phyloP scores from a whole-genome alignment of 2,888 invertebrate species.

The Drosophila niveifrons region DNA sequence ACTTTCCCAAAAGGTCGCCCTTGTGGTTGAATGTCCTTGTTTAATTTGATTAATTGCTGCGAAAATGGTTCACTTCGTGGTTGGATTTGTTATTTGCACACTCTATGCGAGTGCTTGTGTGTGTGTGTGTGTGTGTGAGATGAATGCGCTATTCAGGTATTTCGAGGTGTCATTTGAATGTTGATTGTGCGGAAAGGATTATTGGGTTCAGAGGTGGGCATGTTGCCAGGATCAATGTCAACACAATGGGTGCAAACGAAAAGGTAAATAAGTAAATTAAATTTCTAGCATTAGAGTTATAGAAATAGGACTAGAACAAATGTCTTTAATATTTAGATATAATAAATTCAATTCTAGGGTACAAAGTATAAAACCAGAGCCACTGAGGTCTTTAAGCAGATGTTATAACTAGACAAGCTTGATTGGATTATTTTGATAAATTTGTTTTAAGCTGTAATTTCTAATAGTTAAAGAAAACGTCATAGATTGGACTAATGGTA shows the following conservation, averaged over 20 bases:
- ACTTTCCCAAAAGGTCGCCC: constrained; percentile 65
- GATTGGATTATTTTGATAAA: no score
- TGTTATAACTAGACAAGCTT: no score
- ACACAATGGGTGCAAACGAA: constrained; percentile 31
- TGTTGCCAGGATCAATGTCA: constrained; percentile 31
- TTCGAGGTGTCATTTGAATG: constrained; percentile 58
- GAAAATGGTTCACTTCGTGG: constrained; percentile 55
- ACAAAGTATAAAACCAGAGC: no score
- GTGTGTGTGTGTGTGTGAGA: constrained; percentile 28
- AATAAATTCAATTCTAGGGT: no score
- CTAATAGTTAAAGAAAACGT: no score
- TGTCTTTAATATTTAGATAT: no score
- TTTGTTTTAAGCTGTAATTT: no score
- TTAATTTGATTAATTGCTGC: constrained; percentile 81
- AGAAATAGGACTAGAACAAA: not conserved
- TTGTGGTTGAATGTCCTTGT: constrained; percentile 52
- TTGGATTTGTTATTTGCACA: constrained; percentile 3
- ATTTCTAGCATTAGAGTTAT: not conserved
- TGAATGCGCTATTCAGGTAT: constrained; percentile 26
- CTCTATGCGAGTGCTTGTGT: constrained; percentile 12
- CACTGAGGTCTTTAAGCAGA: no score
- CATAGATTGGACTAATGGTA: no score
- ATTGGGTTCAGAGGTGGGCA: constrained; percentile 49
- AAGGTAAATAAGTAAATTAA: not conserved
- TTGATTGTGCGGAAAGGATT: constrained; percentile 62